Percentiles rank a stretch among this genome's conserved stretches.
Evolutionary conservation across 1,140 invertebrate species (phyloP).

Genomic region (Dreissena polymorpha): DNA sequence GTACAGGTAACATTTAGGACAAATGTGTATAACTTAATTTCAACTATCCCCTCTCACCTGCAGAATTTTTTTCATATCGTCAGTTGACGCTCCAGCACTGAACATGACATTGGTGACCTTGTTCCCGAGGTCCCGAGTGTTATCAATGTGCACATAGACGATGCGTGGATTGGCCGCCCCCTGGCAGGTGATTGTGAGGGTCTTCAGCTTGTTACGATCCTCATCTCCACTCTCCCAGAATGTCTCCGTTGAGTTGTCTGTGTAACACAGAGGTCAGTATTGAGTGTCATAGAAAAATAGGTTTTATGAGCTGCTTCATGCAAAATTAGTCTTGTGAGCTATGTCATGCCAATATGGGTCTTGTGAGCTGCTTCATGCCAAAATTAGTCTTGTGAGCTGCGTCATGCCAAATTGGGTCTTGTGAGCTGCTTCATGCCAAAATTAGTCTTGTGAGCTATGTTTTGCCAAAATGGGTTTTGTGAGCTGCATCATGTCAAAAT

Average conservation of each 20-base stretch:
- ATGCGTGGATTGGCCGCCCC: constrained; percentile 83
- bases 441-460: too few species aligned
- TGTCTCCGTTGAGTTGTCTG: constrained; percentile 96
- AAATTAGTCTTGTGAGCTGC: too few species aligned
- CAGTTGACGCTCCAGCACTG: constrained; percentile 88
- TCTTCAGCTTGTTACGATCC: constrained; percentile 93
- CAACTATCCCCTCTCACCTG: constrained; percentile 56
- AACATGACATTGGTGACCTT: constrained; percentile 92
- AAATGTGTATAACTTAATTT: too few species aligned
- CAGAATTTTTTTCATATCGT: constrained; percentile 88
- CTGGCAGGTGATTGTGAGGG: constrained; percentile 71
- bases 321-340: too few species aligned
- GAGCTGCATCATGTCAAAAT: too few species aligned
- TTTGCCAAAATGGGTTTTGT: too few species aligned
- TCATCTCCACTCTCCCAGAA: constrained; percentile 99
- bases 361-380: too few species aligned
- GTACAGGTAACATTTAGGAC: too few species aligned
- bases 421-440: too few species aligned
- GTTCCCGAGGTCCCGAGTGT: constrained; percentile 93
- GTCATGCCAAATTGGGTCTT: too few species aligned
- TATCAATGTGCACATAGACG: constrained; percentile 94
- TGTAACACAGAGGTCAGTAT: background rate
- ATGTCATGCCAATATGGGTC: too few species aligned
- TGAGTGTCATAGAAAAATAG: background rate
- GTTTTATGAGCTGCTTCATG: too few species aligned